These are phyloP conservation scores for Ophion ellenae DNA, from an alignment of 2,888 invertebrate genomes.

Conservation along the genomic window DNA sequence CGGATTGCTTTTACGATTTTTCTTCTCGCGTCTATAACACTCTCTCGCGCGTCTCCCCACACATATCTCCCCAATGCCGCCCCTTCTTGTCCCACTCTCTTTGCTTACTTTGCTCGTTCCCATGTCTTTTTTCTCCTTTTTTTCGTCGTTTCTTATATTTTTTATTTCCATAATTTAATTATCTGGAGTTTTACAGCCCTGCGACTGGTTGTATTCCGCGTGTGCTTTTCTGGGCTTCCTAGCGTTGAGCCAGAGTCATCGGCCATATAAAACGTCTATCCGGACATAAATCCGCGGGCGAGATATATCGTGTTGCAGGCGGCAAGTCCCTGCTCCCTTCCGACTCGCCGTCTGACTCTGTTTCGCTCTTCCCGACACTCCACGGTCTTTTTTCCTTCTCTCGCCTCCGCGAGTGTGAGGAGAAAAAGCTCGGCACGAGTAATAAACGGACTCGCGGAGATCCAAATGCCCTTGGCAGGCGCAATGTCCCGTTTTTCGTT, in stretches of 20 bases:
- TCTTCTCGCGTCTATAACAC: conserved; percentile 74
- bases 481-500: neutral
- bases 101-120: conserved; percentile 11
- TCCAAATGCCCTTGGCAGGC: neutral
- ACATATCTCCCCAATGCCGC: conserved; percentile 28
- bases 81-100: conserved; percentile 9
- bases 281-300: conserved; percentile 78
- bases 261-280: conserved; percentile 73
- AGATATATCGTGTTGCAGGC: conserved; percentile 75
- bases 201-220: conserved; percentile 70
- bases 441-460: conserved; percentile 29
- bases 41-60: conserved; percentile 42
- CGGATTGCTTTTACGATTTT: conserved; percentile 83
- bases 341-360: conserved; percentile 3
- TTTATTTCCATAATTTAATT: conserved; percentile 82
- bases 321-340: conserved; percentile 65
- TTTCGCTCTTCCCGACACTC: neutral
- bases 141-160: conserved; percentile 70
- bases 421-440: neutral
- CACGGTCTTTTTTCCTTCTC: neutral
- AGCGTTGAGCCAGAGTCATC: conserved; percentile 74
- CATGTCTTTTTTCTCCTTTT: conserved; percentile 59
- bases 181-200: conserved; percentile 74
- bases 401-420: neutral
- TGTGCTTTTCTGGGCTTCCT: conserved; percentile 30